Conservation (phyloP, 2,113 vertebrate genomes). For the Heterochromis multidens region DNA sequence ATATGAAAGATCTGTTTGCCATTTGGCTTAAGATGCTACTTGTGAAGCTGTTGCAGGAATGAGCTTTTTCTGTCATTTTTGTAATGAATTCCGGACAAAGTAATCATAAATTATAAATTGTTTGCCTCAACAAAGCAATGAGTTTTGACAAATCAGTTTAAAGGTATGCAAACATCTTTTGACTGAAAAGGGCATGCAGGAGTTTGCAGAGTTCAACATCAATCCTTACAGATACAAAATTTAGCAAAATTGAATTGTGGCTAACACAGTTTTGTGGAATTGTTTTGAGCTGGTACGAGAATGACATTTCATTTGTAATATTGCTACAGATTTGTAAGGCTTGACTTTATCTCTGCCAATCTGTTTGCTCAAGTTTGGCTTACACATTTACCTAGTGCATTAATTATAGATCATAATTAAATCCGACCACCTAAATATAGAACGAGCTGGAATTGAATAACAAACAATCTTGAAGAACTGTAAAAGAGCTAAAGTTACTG, state of each 20-base stretch:
- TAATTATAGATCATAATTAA: background rate
- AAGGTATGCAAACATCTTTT: background rate
- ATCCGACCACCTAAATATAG: background rate
- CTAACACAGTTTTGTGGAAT: background rate
- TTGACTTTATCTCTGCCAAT: background rate
- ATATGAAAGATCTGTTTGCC: background rate
- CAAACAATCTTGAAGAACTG: background rate
- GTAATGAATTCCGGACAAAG: conserved; percentile 5
- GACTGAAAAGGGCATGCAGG: conserved; percentile 3
- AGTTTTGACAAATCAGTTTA: background rate
- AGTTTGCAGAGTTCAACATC: conserved; percentile 6
- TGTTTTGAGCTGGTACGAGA: background rate
- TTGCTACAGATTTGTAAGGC: background rate
- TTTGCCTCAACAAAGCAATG: background rate
- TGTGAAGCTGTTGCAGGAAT: background rate
- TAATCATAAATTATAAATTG: background rate
- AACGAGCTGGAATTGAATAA: background rate
- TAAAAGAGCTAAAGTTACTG: background rate
- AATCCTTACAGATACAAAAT: background rate
- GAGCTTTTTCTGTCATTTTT: background rate
- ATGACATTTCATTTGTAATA: background rate
- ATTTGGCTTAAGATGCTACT: background rate
- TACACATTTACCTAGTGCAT: background rate
- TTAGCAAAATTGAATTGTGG: background rate
- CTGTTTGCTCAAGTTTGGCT: background rate